These are phyloP conservation scores for Tiliqua scincoides DNA, from an alignment of 2,113 vertebrate genomes.

Conservation along the genomic window DNA sequence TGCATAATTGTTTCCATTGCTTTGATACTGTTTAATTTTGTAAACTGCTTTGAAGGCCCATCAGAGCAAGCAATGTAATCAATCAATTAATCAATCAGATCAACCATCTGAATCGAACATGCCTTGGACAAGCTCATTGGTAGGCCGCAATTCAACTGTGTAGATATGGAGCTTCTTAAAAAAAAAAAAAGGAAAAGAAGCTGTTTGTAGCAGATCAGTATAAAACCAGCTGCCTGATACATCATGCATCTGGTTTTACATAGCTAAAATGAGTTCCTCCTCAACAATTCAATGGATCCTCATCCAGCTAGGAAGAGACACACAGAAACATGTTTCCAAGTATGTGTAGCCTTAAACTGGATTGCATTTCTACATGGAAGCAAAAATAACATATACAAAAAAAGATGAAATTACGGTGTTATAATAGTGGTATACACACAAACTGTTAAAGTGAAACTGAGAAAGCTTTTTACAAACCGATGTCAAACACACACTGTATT, in stretches of 20 bases:
- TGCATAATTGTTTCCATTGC: too few species aligned
- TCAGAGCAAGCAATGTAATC: too few species aligned
- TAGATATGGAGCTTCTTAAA: background rate
- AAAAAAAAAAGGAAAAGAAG: background rate
- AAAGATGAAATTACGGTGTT: background rate
- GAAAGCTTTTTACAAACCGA: background rate
- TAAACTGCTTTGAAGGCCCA: too few species aligned
- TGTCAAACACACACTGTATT: background rate
- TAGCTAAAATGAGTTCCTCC: too few species aligned
- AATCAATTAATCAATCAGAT: background rate
- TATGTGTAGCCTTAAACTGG: background rate
- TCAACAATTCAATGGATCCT: too few species aligned
- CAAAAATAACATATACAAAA: background rate
- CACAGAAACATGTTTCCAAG: background rate
- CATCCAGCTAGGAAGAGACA: background rate
- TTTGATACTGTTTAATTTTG: too few species aligned
- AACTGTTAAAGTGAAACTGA: background rate
- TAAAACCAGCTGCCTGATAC: background rate
- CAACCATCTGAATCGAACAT: background rate
- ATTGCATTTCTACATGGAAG: background rate
- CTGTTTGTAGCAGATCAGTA: background rate
- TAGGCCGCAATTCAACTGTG: background rate
- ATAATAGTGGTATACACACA: rapidly evolving
- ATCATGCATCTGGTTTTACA: too few species aligned
- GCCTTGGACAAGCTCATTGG: background rate